phyloP scores from a whole-genome alignment of 2,888 invertebrate species.

The Aromia moschata region DNA sequence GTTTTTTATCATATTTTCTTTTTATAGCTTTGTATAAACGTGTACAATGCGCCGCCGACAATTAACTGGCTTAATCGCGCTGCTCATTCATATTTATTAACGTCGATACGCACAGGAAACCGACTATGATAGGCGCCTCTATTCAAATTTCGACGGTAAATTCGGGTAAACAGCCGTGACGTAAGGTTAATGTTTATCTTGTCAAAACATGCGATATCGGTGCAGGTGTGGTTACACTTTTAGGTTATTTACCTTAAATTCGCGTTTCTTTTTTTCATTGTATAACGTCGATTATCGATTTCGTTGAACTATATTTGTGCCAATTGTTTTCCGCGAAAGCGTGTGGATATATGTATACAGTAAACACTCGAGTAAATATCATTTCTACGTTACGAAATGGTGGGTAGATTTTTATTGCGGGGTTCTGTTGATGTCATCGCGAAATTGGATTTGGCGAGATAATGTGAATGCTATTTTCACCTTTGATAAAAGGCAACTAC shows the following conservation, averaged over 20 bases:
- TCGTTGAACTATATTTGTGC: constrained; percentile 1
- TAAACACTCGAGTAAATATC: no score
- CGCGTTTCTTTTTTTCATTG: neutral
- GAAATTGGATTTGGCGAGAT: no score
- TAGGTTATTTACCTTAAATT: constrained; percentile 12
- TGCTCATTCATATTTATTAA: constrained; percentile 5
- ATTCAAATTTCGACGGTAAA: constrained; percentile 5
- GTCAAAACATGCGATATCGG: constrained; percentile 15
- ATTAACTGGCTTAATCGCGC: neutral
- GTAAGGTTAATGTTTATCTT: constrained; percentile 21
- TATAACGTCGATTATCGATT: constrained; percentile 1
- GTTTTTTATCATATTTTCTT: no score
- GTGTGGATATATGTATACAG: no score
- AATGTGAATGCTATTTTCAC: no score
- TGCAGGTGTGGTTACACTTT: constrained; percentile 17
- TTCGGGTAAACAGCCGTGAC: constrained; percentile 12
- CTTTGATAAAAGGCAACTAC: no score
- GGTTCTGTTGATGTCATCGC: no score
- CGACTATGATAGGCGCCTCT: constrained; percentile 6
- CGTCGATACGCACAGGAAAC: constrained; percentile 1
- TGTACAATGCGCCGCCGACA: no score
- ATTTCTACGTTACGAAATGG: no score
- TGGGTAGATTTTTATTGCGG: no score
- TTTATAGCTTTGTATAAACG: no score
- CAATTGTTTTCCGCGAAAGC: constrained; percentile 6